phyloP scores from a whole-genome alignment of 2,888 invertebrate species.

The Lumbricus terrestris region DNA sequence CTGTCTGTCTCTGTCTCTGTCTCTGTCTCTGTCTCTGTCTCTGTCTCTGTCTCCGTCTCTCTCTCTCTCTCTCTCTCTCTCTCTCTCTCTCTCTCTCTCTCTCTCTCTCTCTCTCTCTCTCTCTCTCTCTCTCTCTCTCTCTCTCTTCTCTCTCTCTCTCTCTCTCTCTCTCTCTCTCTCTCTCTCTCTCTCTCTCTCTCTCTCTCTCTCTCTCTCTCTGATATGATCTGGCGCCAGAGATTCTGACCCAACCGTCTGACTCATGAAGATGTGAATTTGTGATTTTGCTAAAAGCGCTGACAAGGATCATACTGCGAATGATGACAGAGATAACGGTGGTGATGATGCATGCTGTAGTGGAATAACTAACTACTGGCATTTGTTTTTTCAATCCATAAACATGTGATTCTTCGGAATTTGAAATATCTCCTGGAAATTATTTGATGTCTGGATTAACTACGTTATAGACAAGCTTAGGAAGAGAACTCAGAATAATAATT shows the following conservation, averaged over 20 bases:
- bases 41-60: background rate
- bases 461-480: no score
- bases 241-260: no score
- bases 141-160: background rate
- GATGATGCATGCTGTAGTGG: background rate
- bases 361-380: no score
- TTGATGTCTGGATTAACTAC: no score
- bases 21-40: background rate
- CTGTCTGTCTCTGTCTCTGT: background rate
- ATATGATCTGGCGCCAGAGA: background rate
- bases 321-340: background rate
- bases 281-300: background rate
- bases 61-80: no score
- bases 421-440: no score
- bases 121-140: no score
- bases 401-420: background rate
- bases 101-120: no score
- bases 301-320: background rate
- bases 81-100: no score
- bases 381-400: no score
- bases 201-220: background rate
- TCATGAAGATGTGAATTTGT: no score
- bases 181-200: background rate
- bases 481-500: no score
- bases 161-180: background rate